Base-by-base conservation (phyloP, 2,797 vertebrate species). In the Knipowitschia caucasica region DNA sequence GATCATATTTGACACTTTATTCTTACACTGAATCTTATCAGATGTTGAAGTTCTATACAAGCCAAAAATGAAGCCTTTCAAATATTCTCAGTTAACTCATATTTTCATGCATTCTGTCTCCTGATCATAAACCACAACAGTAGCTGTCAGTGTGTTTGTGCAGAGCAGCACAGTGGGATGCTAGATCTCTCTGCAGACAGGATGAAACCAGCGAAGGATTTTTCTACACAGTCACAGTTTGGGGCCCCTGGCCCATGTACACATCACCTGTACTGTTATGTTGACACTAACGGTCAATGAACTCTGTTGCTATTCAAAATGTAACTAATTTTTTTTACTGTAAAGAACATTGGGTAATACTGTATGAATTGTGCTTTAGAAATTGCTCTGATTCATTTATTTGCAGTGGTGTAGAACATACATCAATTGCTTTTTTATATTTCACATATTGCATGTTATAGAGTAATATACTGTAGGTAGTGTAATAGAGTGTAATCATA, bases 141-240 rank as follows among this genome's bases (percentile, higher is more conserved):
- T 45, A 31, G 11, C 18, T 23, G 11, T 4, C 26, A 29, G 10
- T 29, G 46, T 49, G 25, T 27, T 46, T 49, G 46, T 49, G 46
- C 76, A 77, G 85, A 87, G 79, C 54, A 38, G 24, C 59, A 74
- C 70, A 82, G 77, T 85, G 77, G 73, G 79, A 63, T 81, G 71
- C 89, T 86, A 74, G 88, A 91, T 85, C 82, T 78, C 78, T 91
- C 89, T 86, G 84, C 82, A 89, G 87, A 91, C 84, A 84, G 69
- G 56, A 82, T 74, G 55, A 62, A 51, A 67, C 69, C 38, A 78
- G 75, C 80, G 77, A 70, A 80, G 75, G 84, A 86, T 86, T 84
- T 75, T 88, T 86, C 83, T 71, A 81, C 79, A 88, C 77, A 73
- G 79, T 70, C 82, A 68, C 69, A 79, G 73, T 85, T 79, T 66